Evolutionary conservation across 30 jellyfish, hydroid and myxozoan species (phyloP), one percentile per base, ranked within the genome.

Genomic region (Chrysaora quinquecirrha): DNA sequence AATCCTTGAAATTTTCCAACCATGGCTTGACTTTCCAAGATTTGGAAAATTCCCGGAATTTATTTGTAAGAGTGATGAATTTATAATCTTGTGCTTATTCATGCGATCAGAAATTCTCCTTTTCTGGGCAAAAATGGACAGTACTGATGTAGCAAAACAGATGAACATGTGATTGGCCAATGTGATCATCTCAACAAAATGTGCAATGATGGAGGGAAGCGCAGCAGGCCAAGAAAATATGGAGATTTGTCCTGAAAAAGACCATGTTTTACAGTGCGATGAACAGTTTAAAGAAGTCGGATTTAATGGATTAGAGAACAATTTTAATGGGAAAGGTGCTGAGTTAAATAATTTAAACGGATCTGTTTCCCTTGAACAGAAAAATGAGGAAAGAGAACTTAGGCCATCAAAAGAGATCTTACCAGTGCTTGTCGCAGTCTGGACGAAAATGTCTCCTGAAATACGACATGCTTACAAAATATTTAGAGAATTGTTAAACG

Each of bases 381-480:
- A 38, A n/a, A n/a, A n/a, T n/a, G n/a, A n/a, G 11, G 54, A 38
- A 38, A 38, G 14, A 38, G 54, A 38, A 38, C 6, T 3, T 38
- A 10, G 68, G 24, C 68, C 92, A 12, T 0, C 43, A 20, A 75
- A 82, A 67, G 94, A 71, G 32, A 48, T 83, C 72, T 87, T 73
- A 58, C 87, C 87, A 49, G 87, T 73, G 18, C 68, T 83, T 65
- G 94, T 83, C 32, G 82, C 49, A 23, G 94, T 83, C 3, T 83
- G 87, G 87, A 28, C 46, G 33, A 60, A 68, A 56, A 71, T 83
- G 87, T 23, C 75, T 60, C 91, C 90, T 43, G 97, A 84, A 74
- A 34, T 87, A 3, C 94, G 89, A 31, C 90, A 85, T 60, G 99
- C 97, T 1, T 94, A 87, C 77, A 76, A 84, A 35, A 63, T 94